phyloP scores from a whole-genome alignment of 2,888 invertebrate genomes.

The Epinotia bilunana region DNA sequence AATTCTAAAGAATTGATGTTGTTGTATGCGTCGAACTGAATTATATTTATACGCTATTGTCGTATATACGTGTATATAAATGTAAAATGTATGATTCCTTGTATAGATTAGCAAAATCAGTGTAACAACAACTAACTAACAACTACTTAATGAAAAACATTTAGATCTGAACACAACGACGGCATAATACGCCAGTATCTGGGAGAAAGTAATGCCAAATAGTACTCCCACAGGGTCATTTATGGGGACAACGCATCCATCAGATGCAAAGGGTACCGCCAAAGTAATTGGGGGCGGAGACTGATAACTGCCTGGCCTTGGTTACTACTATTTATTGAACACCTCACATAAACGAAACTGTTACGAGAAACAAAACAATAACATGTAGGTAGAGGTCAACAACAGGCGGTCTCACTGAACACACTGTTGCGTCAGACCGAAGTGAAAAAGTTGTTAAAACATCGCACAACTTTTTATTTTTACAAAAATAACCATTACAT shows the following conservation, averaged over 20 bases:
- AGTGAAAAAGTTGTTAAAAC: slow-evolving; percentile 26
- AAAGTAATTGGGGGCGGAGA: neutral
- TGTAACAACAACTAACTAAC: neutral
- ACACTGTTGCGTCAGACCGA: slow-evolving; percentile 36
- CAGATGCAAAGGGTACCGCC: neutral
- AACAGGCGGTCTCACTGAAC: too few species aligned
- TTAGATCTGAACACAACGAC: neutral
- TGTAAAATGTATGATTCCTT: slow-evolving; percentile 9
- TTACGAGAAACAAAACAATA: too few species aligned
- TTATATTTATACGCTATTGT: slow-evolving; percentile 11
- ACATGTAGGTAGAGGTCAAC: too few species aligned
- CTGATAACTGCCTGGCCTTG: neutral
- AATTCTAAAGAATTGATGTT: slow-evolving; percentile 3
- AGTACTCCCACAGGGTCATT: neutral
- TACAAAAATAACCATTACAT: neutral
- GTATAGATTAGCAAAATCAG: neutral
- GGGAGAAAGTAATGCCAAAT: neutral
- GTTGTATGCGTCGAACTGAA: neutral
- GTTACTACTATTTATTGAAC: neutral
- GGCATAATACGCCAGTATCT: neutral
- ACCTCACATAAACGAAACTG: too few species aligned
- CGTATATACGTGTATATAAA: slow-evolving; percentile 17
- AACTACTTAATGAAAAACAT: neutral
- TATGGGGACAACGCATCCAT: neutral
- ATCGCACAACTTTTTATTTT: slow-evolving; percentile 11